A percentile compares a stretch with the other conserved stretches of the same genome.
These are phyloP conservation scores for Clytia hemisphaerica DNA, from an alignment of 30 jellyfish, hydroid and myxozoan genomes.

Conservation along the genomic window DNA sequence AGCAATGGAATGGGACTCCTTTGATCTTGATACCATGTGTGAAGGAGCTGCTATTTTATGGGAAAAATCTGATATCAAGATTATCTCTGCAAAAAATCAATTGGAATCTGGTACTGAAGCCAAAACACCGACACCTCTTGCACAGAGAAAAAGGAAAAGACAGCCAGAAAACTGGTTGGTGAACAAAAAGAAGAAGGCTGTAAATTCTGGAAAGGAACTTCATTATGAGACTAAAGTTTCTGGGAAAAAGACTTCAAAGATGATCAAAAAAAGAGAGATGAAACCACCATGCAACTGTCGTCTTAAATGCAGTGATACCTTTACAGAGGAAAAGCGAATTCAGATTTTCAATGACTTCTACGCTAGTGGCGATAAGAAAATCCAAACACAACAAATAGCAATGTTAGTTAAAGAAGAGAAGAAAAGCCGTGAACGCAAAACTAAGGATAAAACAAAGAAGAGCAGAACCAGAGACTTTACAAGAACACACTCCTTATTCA, in stretches of 20 bases:
- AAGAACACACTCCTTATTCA: too few species aligned
- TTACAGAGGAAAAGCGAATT: neutral
- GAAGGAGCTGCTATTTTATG: slow-evolving; percentile 6
- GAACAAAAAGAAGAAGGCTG: slow-evolving; percentile 1
- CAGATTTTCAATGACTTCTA: neutral
- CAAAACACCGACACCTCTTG: neutral
- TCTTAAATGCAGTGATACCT: neutral
- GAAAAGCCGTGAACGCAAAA: neutral
- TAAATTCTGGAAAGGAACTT: neutral
- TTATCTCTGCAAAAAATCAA: neutral
- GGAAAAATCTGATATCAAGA: neutral
- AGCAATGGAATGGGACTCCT: neutral
- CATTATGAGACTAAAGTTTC: neutral
- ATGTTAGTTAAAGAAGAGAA: neutral
- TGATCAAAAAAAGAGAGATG: neutral
- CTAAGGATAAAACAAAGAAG: neutral
- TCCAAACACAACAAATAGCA: neutral
- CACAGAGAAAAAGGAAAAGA: slow-evolving; percentile 4
- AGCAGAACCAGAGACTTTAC: neutral
- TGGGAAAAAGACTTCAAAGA: neutral
- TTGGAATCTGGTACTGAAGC: slow-evolving; percentile 3
- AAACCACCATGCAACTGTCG: neutral
- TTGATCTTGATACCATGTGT: slow-evolving; percentile 1
- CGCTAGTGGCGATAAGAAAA: neutral
- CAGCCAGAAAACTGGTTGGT: neutral